phyloP scores from a whole-genome alignment of 1,140 invertebrate species.

The Philotrypesis tridentata region DNA sequence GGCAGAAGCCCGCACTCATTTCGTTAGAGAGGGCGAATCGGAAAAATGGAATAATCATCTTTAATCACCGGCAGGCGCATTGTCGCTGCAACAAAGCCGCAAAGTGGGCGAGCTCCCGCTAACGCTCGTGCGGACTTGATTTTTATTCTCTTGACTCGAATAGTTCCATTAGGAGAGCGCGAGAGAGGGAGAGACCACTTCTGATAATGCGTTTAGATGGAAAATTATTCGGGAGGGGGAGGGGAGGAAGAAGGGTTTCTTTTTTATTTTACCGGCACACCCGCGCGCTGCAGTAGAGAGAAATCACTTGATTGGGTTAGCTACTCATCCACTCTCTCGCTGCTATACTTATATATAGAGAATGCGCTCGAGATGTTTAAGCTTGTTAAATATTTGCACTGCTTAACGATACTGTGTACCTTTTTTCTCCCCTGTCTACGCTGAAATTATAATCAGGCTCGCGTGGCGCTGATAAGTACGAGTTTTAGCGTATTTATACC shows the following conservation, averaged over 20 bases:
- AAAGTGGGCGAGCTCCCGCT: not conserved
- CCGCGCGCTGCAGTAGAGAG: not conserved
- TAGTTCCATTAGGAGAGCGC: not conserved
- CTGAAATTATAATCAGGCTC: not conserved
- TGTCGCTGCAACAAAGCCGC: conserved; percentile 21
- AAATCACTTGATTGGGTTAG: conserved; percentile 4
- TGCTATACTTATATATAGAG: too few relatives aligned
- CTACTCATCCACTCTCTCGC: not conserved
- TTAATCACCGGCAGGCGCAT: conserved; percentile 28
- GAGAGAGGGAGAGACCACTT: not conserved
- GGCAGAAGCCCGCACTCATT: not conserved
- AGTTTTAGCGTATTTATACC: not conserved
- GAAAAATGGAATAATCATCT: conserved; percentile 28
- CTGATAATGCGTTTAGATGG: conserved; percentile 30
- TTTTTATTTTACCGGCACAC: conserved; percentile 15
- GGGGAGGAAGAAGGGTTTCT: too few relatives aligned
- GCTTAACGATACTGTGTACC: not conserved
- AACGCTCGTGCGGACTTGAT: not conserved
- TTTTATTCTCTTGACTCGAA: not conserved
- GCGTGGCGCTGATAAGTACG: not conserved
- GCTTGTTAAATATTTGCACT: not conserved
- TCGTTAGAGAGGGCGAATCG: not conserved
- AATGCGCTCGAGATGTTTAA: not conserved
- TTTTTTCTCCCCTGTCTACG: not conserved
- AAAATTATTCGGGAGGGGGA: conserved; percentile 13